Base-by-base conservation (phyloP, 1,140 invertebrate species). In the Hypsibius dujardini region DNA sequence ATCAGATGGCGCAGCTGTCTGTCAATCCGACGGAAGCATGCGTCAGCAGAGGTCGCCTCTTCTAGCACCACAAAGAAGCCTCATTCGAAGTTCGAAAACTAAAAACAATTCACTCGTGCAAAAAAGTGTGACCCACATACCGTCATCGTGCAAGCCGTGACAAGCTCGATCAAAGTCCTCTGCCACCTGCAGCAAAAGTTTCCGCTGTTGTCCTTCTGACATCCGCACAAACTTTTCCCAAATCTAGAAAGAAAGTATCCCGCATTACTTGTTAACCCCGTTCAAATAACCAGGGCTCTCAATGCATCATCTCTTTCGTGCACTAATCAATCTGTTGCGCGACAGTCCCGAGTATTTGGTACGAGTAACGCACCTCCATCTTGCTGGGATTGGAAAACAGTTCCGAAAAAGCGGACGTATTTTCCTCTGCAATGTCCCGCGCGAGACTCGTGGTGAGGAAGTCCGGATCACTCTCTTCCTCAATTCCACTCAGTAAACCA, bases 361-460 rank as follows among this genome's bases (percentile, higher is more conserved):
- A 28, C 28, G 28, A 28, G 28, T 28, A 28, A 28, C 28, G 28
- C 45, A 45, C 62, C 42, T 67, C 12, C 62, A 67, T 67, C 62
- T 67, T 67, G 12, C 42, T 3, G 3, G 62, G 62, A 67, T 67
- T 42, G 12, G 12, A 12, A 42, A 67, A 67, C 3, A 67, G 62
- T 7, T 67, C 62, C 3, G 12, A 15, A 45, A 67, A 67, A 7
- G 12, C 62, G 45, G 12, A 7, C 62, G 62, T 15, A 3, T 3
- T 67, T 42, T 67, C 62, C 42, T 67, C 62, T 12, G 62, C 62
- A 67, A 67, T 67, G 12, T 67, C 62, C 42, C 45, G 12, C 42
- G 62, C 62, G 42, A 67, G 45, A 42, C 62, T 67, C 42, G 12
- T 12, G 7, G 7, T n/a, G n/a, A 56, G 7, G n/a, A 7, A 12